Percentiles rank a stretch among this genome's conserved stretches.
Evolutionary conservation across 2,888 invertebrate genomes (phyloP).

Genomic region (Scelioninae gen. 1): DNA sequence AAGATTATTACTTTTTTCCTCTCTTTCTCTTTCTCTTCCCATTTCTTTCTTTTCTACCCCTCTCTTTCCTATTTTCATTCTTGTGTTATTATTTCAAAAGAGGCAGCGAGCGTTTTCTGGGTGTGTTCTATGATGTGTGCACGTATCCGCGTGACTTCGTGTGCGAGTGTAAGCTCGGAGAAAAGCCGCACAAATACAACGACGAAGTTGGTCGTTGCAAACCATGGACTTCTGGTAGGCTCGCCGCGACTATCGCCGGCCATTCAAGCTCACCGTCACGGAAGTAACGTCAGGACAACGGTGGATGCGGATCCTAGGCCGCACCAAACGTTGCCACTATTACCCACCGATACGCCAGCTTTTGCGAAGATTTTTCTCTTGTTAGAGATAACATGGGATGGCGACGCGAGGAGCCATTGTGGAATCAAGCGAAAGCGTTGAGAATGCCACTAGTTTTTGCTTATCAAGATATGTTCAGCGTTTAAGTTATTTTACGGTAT

Average conservation of each 20-base stretch:
- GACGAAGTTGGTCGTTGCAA: constrained; percentile 77
- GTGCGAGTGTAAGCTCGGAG: constrained; percentile 42
- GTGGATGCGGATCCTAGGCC: constrained; percentile 67
- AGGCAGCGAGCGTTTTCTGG: constrained; percentile 63
- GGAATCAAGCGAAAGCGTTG: constrained; percentile 36
- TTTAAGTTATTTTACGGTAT: constrained; percentile 22
- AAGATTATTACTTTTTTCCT: constrained; percentile 84
- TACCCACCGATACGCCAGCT: constrained; percentile 59
- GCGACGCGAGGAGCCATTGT: constrained; percentile 58
- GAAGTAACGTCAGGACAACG: constrained; percentile 84
- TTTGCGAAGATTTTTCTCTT: constrained; percentile 61
- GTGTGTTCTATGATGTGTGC: constrained; percentile 59
- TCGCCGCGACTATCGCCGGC: constrained; percentile 84
- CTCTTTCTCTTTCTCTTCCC: constrained; percentile 58
- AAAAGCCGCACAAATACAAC: constrained; percentile 65
- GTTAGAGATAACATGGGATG: constrained; percentile 52
- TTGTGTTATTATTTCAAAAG: constrained; percentile 82
- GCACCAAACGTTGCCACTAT: constrained; percentile 77
- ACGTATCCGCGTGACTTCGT: constrained; percentile 54
- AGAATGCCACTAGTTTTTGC: constrained; percentile 42
- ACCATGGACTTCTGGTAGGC: constrained; percentile 83
- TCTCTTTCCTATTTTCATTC: constrained; percentile 79
- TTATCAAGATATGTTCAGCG: constrained; percentile 52
- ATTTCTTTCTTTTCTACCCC: constrained; percentile 64
- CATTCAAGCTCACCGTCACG: constrained; percentile 84